phyloP scores from a whole-genome alignment of 2,888 invertebrate genomes.

The Sinopyrophorus schimmeli region DNA sequence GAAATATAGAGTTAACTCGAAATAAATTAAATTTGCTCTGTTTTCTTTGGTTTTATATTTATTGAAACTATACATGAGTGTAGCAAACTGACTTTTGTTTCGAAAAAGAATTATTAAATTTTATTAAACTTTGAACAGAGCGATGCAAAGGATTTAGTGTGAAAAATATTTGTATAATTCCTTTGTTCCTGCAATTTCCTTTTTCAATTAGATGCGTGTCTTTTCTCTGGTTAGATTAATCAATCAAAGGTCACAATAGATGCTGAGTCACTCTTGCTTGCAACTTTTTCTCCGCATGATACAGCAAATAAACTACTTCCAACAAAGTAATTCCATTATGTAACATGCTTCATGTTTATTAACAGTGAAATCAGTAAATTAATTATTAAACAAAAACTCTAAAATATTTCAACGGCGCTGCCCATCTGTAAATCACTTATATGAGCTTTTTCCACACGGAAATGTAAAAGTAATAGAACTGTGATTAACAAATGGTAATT shows the following conservation, averaged over 20 bases:
- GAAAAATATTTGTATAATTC: too few species aligned
- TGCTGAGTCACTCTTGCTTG: slow-evolving; percentile 27
- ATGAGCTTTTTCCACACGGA: too few species aligned
- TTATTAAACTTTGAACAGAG: too few species aligned
- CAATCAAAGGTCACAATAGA: slow-evolving; percentile 18
- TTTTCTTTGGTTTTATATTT: slow-evolving; percentile 33
- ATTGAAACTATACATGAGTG: slow-evolving; percentile 23
- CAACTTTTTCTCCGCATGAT: slow-evolving; percentile 17
- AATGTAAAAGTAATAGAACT: too few species aligned
- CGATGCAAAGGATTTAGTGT: too few species aligned
- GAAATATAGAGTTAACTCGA: slow-evolving; percentile 39
- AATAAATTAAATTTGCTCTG: slow-evolving; percentile 40
- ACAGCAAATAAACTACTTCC: slow-evolving; percentile 14
- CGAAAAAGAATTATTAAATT: too few species aligned
- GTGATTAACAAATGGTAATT: too few species aligned
- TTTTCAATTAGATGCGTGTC: slow-evolving; percentile 18
- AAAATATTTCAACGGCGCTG: too few species aligned
- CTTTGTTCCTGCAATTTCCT: slow-evolving; percentile 8
- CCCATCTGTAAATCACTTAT: too few species aligned
- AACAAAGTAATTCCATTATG: slow-evolving; percentile 17
- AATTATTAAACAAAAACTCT: too few species aligned
- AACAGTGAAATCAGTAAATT: too few species aligned
- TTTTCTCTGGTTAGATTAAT: slow-evolving; percentile 20
- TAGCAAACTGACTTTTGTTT: slow-evolving; percentile 4
- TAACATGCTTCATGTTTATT: too few species aligned